Evolutionary conservation across 2,113 vertebrate genomes (phyloP), one percentile per base, ranked within the genome.

Genomic region (Phalacrocorax aristotelis): DNA sequence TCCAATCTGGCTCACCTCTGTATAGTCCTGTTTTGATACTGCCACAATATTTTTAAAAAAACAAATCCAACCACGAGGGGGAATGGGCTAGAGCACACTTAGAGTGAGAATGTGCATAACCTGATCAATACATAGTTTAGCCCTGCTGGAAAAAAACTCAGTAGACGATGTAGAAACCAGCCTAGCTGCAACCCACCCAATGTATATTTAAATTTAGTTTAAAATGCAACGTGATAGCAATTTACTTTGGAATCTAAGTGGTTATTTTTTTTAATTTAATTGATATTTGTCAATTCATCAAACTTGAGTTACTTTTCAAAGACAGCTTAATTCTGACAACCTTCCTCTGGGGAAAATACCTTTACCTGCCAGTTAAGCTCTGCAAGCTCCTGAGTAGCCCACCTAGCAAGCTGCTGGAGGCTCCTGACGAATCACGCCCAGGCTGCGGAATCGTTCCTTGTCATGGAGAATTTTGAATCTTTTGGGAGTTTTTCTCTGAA

Each of bases 281-380:
- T 92, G 19, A 62, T 93, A 94, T 65, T 95, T 91, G 57, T 91
- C 77, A 84, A 55, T 92, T 89, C n/a, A 92, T 90, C 79, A 83
- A 80, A 62, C 26, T 82, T 55, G 21, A 93, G 72, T 68, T 82
- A 25, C 23, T 89, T 84, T 78, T 87, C 44, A 64, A 78, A 89
- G 70, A 61, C 61, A 76, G 70, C 16, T 89, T 79, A 79, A 85
- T 94, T 96, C 46, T 82, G 77, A 76, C 74, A 91, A 10, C 16
- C 27, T 87, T 96, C 91, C 93, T 96, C 52, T 95, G 87, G 91
- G 89, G 87, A 87, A 91, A 94, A 96, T 94, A 91, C 81, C 81
- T 96, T 82, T 89, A 78, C 48, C 49, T 93, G 48, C 57, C 18
- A n/a, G 29, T 74, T 68, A 90, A 87, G 29, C 52, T 80, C 10